phyloP scores from a whole-genome alignment of 2,888 invertebrate genomes.

The Cephus runcator region DNA sequence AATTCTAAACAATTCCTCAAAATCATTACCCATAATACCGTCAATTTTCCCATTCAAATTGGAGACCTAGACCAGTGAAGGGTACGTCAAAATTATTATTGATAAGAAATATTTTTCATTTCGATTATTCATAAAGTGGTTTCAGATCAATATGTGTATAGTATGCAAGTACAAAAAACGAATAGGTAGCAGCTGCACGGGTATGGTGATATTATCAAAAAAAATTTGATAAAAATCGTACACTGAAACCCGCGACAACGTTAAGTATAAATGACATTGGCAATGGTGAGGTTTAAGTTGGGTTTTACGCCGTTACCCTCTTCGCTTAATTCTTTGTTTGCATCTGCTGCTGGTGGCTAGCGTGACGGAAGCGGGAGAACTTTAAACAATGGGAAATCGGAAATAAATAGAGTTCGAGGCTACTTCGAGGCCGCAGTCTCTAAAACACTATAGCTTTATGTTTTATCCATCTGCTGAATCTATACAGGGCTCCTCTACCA shows the following conservation, averaged over 20 bases:
- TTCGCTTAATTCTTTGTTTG: slow-evolving; percentile 9
- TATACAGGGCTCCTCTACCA: background rate
- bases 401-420: slow-evolving; percentile 13
- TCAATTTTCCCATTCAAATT: background rate
- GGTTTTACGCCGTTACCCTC: background rate
- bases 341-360: slow-evolving; percentile 10
- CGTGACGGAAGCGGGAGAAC: slow-evolving; percentile 21
- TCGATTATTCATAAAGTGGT: background rate
- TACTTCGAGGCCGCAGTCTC: slow-evolving; percentile 8
- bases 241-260: slow-evolving; percentile 3
- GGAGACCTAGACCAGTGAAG: background rate
- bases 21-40: background rate
- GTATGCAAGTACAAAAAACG: background rate
- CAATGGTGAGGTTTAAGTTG: background rate
- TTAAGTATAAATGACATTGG: slow-evolving; percentile 6
- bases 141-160: background rate
- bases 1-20: background rate
- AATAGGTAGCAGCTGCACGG: background rate
- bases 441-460: background rate
- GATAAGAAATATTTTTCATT: background rate
- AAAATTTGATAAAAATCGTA: background rate
- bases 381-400: slow-evolving; percentile 21
- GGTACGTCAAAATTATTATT: background rate
- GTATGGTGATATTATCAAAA: background rate
- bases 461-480: slow-evolving; percentile 1